Conservation (phyloP, 53 echinoderm and acorn worm species). For the Antedon mediterranea region DNA sequence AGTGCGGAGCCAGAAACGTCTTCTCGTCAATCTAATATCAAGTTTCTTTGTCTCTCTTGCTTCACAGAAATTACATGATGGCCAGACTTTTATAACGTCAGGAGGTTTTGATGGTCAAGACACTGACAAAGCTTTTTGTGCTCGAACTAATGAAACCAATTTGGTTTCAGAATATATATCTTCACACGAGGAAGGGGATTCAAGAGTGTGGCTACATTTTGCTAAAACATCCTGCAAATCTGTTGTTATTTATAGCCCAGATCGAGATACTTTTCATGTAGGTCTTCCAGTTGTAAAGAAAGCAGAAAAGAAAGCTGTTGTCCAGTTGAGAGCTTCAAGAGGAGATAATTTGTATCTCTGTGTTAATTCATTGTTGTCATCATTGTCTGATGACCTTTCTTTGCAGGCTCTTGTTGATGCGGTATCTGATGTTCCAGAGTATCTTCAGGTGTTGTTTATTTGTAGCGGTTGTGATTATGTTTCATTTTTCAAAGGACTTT, state of each 20-base stretch:
- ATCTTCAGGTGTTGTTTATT: constrained; percentile 12
- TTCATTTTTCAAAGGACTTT: constrained; percentile 17
- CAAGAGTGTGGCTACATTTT: constrained; percentile 30
- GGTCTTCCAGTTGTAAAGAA: constrained; percentile 16
- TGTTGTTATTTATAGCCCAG: constrained; percentile 25
- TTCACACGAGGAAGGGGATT: constrained; percentile 34
- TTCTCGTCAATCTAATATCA: neutral
- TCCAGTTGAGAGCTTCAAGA: constrained; percentile 14
- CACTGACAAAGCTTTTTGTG: constrained; percentile 9
- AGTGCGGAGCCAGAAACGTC: constrained; percentile 5
- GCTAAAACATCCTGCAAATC: neutral
- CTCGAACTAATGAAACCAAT: neutral
- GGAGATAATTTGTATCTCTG: constrained; percentile 9
- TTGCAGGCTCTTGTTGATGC: neutral
- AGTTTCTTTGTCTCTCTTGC: neutral
- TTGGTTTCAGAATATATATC: neutral
- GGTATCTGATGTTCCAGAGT: neutral
- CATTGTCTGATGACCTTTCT: constrained; percentile 4
- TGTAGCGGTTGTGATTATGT: constrained; percentile 36
- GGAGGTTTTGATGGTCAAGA: constrained; percentile 26
- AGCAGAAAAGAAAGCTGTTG: constrained; percentile 8
- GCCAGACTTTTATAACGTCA: neutral
- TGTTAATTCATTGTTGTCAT: neutral
- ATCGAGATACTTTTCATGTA: constrained; percentile 24
- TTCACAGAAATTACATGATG: neutral